Percentiles rank a stretch among this genome's conserved stretches.
phyloP scores from a whole-genome alignment of 2,797 vertebrate species.

The Sciaenops ocellatus region DNA sequence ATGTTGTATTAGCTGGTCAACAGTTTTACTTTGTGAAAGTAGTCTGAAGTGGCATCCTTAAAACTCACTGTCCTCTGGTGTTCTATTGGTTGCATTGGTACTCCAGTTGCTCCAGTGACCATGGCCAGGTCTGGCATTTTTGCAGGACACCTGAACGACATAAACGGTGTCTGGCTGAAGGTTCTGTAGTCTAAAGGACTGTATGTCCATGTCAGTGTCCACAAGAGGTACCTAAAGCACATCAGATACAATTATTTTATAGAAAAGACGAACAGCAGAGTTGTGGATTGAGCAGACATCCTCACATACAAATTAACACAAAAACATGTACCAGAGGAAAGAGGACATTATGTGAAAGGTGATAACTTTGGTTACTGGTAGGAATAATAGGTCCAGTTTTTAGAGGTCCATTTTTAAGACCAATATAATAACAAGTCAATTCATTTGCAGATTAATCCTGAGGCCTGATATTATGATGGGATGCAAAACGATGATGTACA shows the following conservation, averaged over 20 bases:
- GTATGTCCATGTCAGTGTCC: conserved; percentile 76
- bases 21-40: background rate
- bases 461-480: no score
- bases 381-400: no score
- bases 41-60: background rate
- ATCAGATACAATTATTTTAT: background rate
- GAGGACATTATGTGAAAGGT: no score
- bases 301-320: background rate
- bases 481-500: no score
- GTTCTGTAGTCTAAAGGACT: conserved; percentile 89
- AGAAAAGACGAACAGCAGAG: background rate
- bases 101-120: conserved; percentile 95
- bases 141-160: conserved; percentile 88
- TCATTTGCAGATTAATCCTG: no score
- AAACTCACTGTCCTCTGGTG: conserved; percentile 89
- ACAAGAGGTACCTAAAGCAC: conserved; percentile 84
- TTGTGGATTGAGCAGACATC: background rate
- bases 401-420: no score
- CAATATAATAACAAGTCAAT: no score
- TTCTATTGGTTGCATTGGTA: conserved; percentile 77
- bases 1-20: background rate
- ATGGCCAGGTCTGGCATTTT: background rate
- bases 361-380: no score
- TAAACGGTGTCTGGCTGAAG: conserved; percentile 89
- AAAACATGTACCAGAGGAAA: background rate